Evolutionary conservation across 2,888 invertebrate species (phyloP), one percentile per base, ranked within the genome.

Genomic region (Cryptophagus acutangulus): DNA sequence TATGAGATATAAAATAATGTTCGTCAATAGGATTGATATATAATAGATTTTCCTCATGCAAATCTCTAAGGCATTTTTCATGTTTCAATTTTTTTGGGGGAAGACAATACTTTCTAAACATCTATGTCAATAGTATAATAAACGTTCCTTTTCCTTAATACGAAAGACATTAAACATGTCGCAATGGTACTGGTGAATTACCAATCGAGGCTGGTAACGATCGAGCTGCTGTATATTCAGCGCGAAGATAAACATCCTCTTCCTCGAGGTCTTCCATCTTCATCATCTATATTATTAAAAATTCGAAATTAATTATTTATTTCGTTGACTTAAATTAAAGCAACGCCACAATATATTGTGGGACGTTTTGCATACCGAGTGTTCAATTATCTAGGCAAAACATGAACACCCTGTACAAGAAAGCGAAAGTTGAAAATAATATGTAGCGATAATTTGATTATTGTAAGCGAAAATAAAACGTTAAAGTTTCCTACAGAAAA

Each of bases 231-330:
- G 55, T 56, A 40, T 63, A 57, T 63, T 79, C 78, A 78, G 71
- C 75, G 75, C 68, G 78, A 76, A 67, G 78, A 79, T 51, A 79
- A 71, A 69, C 80, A 80, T 60, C 80, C 79, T 76, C 78, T 73
- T 71, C 78, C 77, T 73, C 78, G 75, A 65, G 75, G 72, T 66
- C 72, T 67, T 68, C 72, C 68, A 64, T 76, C 70, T 73, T 78
- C 78, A 70, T 77, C 75, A 69, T 79, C 79, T 75, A 46, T 71
- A 72, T 63, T 71, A 74, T 73, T 70, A 43, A 54, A 62, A n/a
- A n/a, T n/a, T n/a, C n/a, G n/a, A n/a, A n/a, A n/a, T n/a, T n/a
- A n/a, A n/a, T n/a, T n/a, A n/a, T n/a, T n/a, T n/a, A n/a, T n/a
- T n/a, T n/a, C n/a, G n/a, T n/a, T n/a, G n/a, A n/a, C n/a, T n/a